Evolutionary conservation across 1,140 invertebrate species (phyloP).

Genomic region (Gryllus bimaculatus): DNA sequence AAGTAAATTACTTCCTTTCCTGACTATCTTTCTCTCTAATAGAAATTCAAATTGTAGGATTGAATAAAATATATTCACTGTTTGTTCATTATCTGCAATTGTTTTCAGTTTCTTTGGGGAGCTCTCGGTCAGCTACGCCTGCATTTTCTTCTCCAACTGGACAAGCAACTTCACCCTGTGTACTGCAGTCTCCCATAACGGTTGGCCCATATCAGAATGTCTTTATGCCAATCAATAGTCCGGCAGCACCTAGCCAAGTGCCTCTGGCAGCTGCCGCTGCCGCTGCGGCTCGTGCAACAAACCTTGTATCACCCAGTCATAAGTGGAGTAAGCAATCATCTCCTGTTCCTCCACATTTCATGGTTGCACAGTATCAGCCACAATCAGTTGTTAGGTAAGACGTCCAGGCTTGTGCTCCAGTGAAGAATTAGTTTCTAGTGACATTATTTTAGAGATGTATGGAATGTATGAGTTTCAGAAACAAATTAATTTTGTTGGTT

Average conservation of each 20-base stretch:
- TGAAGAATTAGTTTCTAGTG: background rate
- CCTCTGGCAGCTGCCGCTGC: background rate
- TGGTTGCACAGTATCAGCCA: conserved; percentile 39
- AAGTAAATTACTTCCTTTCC: too few relatives aligned
- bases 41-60: too few relatives aligned
- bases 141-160: conserved; percentile 72
- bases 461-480: background rate
- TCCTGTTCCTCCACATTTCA: conserved; percentile 37
- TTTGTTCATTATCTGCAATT: background rate
- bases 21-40: too few relatives aligned
- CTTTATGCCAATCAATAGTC: conserved; percentile 75
- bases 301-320: conserved; percentile 20
- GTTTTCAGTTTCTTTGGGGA: conserved; percentile 75
- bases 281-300: conserved; percentile 31
- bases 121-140: conserved; percentile 80
- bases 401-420: conserved; percentile 7
- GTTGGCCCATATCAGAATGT: conserved; percentile 60
- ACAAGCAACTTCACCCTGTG: conserved; percentile 52
- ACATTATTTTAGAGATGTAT: background rate
- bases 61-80: too few relatives aligned
- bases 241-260: conserved; percentile 33
- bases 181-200: conserved; percentile 53
- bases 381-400: conserved; percentile 49
- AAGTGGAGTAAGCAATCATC: conserved; percentile 39
- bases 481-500: background rate